Conservation (phyloP, 2,888 invertebrate genomes). For the Ashinkailepas kermadecensis region DNA sequence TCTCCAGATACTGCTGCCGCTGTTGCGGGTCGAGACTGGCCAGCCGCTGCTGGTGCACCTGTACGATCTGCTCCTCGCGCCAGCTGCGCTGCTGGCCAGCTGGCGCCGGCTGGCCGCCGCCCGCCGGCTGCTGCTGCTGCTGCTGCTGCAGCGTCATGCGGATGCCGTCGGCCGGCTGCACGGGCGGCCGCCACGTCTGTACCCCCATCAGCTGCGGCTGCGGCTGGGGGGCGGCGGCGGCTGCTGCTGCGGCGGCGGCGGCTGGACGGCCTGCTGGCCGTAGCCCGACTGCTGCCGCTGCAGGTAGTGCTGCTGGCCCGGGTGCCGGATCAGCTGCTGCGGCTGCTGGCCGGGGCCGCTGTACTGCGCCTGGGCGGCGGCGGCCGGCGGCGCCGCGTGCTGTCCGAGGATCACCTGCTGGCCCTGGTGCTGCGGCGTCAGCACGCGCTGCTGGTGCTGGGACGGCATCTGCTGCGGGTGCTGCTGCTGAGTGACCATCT, state of each 20-base stretch:
- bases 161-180: neutral
- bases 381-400: neutral
- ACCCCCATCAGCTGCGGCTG: neutral
- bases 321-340: neutral
- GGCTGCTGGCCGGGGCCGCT: neutral
- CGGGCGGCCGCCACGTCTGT: conserved; percentile 16
- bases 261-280: no score
- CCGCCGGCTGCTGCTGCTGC: neutral
- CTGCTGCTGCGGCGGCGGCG: neutral
- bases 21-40: conserved; percentile 2
- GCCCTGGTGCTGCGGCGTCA: neutral
- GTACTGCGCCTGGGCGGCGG: neutral
- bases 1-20: conserved; percentile 19
- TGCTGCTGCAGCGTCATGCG: neutral
- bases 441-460: neutral
- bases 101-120: neutral
- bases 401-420: conserved; percentile 1
- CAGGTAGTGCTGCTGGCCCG: neutral
- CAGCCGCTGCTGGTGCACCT: conserved; percentile 12
- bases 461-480: neutral
- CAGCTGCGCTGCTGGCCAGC: conserved; percentile 1
- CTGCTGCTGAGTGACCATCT: neutral
- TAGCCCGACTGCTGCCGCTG: conserved; percentile 7
- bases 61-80: conserved; percentile 8
- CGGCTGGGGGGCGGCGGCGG: neutral